Base-by-base conservation (phyloP, 2,888 invertebrate genomes). In the Chymomyza fuscimana region DNA sequence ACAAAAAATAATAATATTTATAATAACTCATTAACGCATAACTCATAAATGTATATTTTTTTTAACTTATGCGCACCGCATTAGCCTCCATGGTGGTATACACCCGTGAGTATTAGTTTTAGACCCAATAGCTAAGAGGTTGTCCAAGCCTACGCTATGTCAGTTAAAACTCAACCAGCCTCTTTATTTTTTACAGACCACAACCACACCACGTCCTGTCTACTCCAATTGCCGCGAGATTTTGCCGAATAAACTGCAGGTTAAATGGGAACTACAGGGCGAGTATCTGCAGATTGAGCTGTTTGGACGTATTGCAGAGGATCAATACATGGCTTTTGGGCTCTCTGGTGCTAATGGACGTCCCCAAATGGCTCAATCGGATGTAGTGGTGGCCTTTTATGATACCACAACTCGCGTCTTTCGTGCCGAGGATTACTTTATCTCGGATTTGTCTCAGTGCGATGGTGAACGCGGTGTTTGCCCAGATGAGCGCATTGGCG, bases 31-130 rank as follows among this genome's bases (percentile, higher is more conserved):
- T 73, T 74, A 74, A 70, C 78, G 76, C 73, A 81, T 72, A 72
- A 83, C 76, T 83, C 83, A 83, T 81, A 68, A 73, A 82, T 79
- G 83, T 85, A 87, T 29, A 63, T 58, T 58, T 87, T 74, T 75
- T 87, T 73, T 87, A 88, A 89, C 85, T 80, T 77, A 81, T 79
- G 84, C 86, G 72, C 86, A 81, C 78, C 86, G 83, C 89, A 86
- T 89, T 90, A 97, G 97, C 97, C 97, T 91, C 95, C 96, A 89
- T 97, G 97, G 97, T 97, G 97, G 97, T 97, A 97, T 93, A 96
- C 96, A 92, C 96, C 97, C 92, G 97, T 97, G 93, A 97, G 97
- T 96, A 94, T 89, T 88, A 83, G 83, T 58, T 67, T 80, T 73
- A 65, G 12, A 63, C 29, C 59, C 32, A 32, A 22, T 36, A 25